Conservation (phyloP, 1,140 invertebrate species). For the Chironomus striatipennis region DNA sequence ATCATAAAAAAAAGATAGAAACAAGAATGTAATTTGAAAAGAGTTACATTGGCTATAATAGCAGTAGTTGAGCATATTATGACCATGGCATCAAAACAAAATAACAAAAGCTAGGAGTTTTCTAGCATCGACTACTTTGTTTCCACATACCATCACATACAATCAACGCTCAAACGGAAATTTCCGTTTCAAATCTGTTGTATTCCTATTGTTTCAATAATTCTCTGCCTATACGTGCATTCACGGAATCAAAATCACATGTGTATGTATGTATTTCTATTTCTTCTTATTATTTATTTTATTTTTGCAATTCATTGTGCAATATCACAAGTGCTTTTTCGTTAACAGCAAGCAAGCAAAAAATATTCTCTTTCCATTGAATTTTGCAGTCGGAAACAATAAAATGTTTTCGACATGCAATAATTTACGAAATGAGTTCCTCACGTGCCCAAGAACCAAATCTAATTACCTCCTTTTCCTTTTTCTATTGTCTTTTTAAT, state of each 20-base stretch:
- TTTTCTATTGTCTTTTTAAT: not conserved
- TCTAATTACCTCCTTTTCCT: constrained; percentile 12
- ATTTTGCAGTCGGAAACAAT: constrained; percentile 1
- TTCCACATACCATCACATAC: not conserved
- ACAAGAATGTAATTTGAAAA: no score
- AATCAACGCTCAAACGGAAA: not conserved
- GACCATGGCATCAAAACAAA: constrained; percentile 17
- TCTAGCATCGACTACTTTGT: not conserved
- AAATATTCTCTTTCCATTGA: not conserved
- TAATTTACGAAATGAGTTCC: not conserved
- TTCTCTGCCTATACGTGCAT: not conserved
- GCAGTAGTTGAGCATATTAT: not conserved
- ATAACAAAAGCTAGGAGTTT: constrained; percentile 5
- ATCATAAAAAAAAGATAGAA: not conserved
- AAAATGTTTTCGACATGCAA: constrained; percentile 2
- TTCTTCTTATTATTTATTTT: not conserved
- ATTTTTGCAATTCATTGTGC: not conserved
- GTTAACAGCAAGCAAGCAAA: not conserved
- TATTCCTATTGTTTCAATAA: not conserved
- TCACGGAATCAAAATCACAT: not conserved
- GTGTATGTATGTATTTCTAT: not conserved
- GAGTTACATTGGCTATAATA: not conserved
- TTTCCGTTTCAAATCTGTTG: constrained; percentile 12
- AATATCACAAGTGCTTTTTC: constrained; percentile 11
- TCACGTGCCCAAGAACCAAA: constrained; percentile 6